These are phyloP conservation scores for Galbula dea DNA, from an alignment of 2,113 vertebrate species.

Conservation along the genomic window DNA sequence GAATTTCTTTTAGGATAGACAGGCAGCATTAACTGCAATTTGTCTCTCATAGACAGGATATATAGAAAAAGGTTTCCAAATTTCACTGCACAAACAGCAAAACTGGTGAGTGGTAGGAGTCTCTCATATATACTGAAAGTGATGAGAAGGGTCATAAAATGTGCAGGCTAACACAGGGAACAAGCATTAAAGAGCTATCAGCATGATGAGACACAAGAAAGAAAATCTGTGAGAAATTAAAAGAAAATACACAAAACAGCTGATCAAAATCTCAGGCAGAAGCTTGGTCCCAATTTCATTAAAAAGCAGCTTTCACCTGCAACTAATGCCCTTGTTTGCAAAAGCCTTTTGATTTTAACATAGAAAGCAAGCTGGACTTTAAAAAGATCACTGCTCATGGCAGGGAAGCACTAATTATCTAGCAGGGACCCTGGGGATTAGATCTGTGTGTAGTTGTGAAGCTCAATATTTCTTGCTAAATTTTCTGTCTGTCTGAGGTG, in stretches of 20 bases:
- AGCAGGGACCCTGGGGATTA: not conserved
- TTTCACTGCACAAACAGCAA: not conserved
- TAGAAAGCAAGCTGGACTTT: not conserved
- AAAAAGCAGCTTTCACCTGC: conserved; percentile 4
- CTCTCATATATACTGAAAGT: not conserved
- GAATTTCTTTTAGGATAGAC: not conserved
- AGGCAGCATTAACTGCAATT: not conserved
- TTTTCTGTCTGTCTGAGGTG: not conserved
- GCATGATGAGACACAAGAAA: not conserved
- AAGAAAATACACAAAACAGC: not conserved
- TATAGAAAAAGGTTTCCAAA: not conserved
- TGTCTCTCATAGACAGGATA: not conserved
- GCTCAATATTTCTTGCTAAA: not conserved
- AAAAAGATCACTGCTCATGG: not conserved
- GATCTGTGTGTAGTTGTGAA: not conserved
- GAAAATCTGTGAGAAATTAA: not conserved
- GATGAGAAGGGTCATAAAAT: not conserved
- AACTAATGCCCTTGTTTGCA: not conserved
- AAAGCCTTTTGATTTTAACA: conserved; percentile 9
- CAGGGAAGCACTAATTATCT: conserved; percentile 14
- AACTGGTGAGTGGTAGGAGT: not conserved
- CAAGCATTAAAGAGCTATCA: not conserved
- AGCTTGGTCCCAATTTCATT: not conserved
- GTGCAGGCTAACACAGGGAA: not conserved
- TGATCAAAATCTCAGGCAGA: not conserved